Conservation (phyloP, 1,140 invertebrate species). For the Listronotus oregonensis region DNA sequence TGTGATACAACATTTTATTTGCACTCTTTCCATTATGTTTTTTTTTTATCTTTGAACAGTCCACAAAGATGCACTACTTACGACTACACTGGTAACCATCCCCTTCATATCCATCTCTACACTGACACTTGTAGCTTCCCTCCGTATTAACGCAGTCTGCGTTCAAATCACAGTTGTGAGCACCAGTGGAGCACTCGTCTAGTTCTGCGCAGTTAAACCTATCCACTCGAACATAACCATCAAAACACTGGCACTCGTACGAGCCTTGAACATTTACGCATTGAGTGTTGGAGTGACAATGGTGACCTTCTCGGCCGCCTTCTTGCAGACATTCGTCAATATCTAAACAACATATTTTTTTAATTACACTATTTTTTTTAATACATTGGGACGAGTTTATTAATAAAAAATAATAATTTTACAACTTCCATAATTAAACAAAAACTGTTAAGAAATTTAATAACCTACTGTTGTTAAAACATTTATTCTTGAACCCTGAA, state of each 20-base stretch:
- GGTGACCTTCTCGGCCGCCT: conserved; percentile 76
- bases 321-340: conserved; percentile 79
- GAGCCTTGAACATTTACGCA: conserved; percentile 81
- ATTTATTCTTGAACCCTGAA: too few species aligned
- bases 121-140: conserved; percentile 84
- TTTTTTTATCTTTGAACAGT: too few species aligned
- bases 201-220: conserved; percentile 81
- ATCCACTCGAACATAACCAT: conserved; percentile 77
- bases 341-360: conserved; percentile 60
- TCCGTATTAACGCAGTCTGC: conserved; percentile 84
- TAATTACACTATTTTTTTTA: too few species aligned
- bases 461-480: too few species aligned
- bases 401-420: too few species aligned
- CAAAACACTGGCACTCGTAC: conserved; percentile 81
- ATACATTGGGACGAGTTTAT: too few species aligned
- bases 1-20: too few species aligned
- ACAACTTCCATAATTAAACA: too few species aligned
- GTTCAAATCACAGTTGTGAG: conserved; percentile 75
- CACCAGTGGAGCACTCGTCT: conserved; percentile 74
- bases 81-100: conserved; percentile 82
- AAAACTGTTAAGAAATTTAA: too few species aligned
- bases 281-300: conserved; percentile 78
- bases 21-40: too few species aligned
- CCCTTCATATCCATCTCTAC: conserved; percentile 79
- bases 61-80: conserved; percentile 64